Evolutionary conservation across 1,140 invertebrate species (phyloP), one percentile per base, ranked within the genome.

Genomic region (Lucilia sericata): DNA sequence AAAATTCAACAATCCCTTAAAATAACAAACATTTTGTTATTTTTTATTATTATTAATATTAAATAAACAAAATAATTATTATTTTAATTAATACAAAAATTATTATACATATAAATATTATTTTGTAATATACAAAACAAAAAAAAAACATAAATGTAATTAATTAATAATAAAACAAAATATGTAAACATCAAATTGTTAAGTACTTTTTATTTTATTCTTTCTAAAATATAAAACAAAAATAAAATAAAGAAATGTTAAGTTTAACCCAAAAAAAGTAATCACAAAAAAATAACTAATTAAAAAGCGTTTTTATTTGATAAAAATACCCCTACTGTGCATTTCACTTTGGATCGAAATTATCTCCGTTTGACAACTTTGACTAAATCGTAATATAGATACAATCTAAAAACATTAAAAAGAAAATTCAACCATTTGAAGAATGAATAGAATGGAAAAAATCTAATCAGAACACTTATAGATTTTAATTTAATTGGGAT

Each of bases 141-240:
- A 19, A 30, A n/a, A 30, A 30, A 60, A 60, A 17, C 5, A 70
- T 70, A 70, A 70, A 70, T 70, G 65, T 70, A 70, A 70, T 70
- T 70, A 70, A 70, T 70, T 70, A 70, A 70, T 70, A 70, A 70
- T 70, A 70, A 70, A 70, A 70, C 14, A 70, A 70, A 70, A 70
- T 70, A 70, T 60, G 55, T 70, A 70, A 70, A 70, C 65, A 70
- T 25, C 65, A 70, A n/a, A 70, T 70, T 70, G 65, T 70, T 70
- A 70, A 19, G 65, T 21, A 70, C 65, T 70, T 70, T 70, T 70
- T 70, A 70, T 70, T 70, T 70, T 70, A n/a, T n/a, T 21, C 21
- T 21, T 21, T 70, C 9, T 25, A 70, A 70, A 21, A 70, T 70
- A 10, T 21, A 25, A 70, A 17, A 60, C 25, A 60, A 60, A 70